Percentiles rank a stretch among this genome's conserved stretches.
These are phyloP conservation scores for human (Homo sapiens) DNA, from an alignment of 2,113 vertebrate genomes.

Conservation along the genomic window GRCh38 chr1:206283501-206284000, in stretches of 20 bases:
- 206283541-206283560: too few relatives aligned
- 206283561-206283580: too few relatives aligned
- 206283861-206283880: neutral
- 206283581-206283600: too few relatives aligned
- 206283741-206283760: constrained; percentile 37
- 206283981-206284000: constrained; percentile 14
- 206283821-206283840: constrained; percentile 40
- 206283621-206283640: too few relatives aligned
- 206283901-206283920: constrained; percentile 12
- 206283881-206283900: constrained; percentile 47
- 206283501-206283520: too few relatives aligned
- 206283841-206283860: constrained; percentile 46
- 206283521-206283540: too few relatives aligned
- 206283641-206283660: too few relatives aligned
- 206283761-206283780: constrained; percentile 49
- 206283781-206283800: constrained; percentile 61
- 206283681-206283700: constrained; percentile 21
- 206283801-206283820: constrained; percentile 53
- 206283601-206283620: too few relatives aligned
- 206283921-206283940: neutral
- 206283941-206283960: neutral
- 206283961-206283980: neutral
- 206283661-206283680: too few relatives aligned
- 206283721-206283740: constrained; percentile 11
- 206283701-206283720: constrained; percentile 37